Conservation (phyloP, 2,888 invertebrate species). For the Polia nebulosa region DNA sequence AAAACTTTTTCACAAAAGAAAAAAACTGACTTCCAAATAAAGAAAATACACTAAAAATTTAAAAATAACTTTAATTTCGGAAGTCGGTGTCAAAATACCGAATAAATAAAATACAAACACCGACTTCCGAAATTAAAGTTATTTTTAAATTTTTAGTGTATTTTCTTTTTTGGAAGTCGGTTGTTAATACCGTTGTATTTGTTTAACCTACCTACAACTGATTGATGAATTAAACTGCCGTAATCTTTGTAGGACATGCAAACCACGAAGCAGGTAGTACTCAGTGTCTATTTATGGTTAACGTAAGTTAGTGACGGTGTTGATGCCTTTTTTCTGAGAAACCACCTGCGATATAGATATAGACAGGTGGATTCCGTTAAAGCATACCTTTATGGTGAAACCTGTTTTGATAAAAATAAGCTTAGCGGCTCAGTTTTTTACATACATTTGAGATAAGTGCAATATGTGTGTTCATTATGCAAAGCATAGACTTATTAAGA, state of each 20-base stretch:
- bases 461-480: not conserved
- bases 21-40: too few species aligned
- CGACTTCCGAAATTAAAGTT: too few species aligned
- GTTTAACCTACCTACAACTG: constrained; percentile 12
- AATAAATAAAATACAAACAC: too few species aligned
- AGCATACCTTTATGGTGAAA: constrained; percentile 1
- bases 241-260: constrained; percentile 32
- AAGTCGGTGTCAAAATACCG: too few species aligned
- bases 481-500: not conserved
- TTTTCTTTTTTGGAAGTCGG: too few species aligned
- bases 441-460: not conserved
- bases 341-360: constrained; percentile 14
- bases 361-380: constrained; percentile 19
- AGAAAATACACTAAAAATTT: too few species aligned
- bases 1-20: too few species aligned
- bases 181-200: not conserved
- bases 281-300: constrained; percentile 27
- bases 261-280: constrained; percentile 12
- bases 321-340: constrained; percentile 26
- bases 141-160: too few species aligned
- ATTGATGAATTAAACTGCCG: constrained; percentile 22
- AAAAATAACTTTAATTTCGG: too few species aligned
- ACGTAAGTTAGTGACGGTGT: constrained; percentile 8
- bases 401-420: constrained; percentile 20
- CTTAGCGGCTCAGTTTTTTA: not conserved